Evolutionary conservation across 92 coral and sea anemone species (phyloP), one percentile per base, ranked within the genome.

Genomic region (Heliopora coerulea): DNA sequence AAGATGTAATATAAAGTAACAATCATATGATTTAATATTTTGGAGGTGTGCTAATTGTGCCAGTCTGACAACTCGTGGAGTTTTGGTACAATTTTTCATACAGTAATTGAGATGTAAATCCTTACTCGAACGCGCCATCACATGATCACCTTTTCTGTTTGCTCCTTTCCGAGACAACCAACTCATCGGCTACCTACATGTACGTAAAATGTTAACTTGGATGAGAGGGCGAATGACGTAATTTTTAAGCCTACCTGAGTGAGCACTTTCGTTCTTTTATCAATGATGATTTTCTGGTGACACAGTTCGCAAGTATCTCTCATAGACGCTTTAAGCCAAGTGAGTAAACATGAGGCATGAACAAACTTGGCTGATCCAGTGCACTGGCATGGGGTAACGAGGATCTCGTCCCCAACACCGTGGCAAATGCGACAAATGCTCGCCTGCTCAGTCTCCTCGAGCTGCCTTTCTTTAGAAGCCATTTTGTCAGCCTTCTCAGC

Each of bases 361-460:
- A 90, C 97, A 80, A 78, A 86, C 65, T 83, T 88, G 0, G 97
- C 93, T 0, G 97, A 90, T 9, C 93, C 97, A 42, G 93, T 85
- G 49, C 97, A 90, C 34, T 85, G 82, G 62, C 97, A 90, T 5
- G 97, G 97, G 8, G 93, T 90, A 1, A 90, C 91, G 18, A 90
- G 83, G 26, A 88, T 86, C 35, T 90, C 97, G 10, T 90, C 97
- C 2, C 97, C 97, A 6, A 83, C 76, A 1, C 93, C 88, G 35
- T 90, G 97, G 54, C 97, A 90, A 32, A 90, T 90, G n/a, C 97
- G 85, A 50, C 97, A 90, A 56, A 90, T 88, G 74, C 79, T 84
- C 42, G 88, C 92, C 27, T 82, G 33, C 63, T 90, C 97, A 75
- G 49, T 39, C 2, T 85, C 66, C 31, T 88, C 97, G 33, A 65